Conservation (phyloP, 2,797 vertebrate species). For the Danio albolineatus region DNA sequence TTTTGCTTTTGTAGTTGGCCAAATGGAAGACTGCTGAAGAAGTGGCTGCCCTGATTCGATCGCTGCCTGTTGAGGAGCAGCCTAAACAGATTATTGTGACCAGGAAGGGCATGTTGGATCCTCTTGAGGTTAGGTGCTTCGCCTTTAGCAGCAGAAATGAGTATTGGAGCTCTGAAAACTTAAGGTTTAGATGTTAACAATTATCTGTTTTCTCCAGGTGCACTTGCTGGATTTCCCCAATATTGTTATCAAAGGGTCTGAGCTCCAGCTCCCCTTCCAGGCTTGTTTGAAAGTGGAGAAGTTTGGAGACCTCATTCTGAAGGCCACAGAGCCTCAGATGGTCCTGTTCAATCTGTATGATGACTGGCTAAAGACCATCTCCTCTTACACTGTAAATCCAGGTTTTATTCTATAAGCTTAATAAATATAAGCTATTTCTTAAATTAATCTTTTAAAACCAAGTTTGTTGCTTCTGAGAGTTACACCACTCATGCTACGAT, state of each 20-base stretch:
- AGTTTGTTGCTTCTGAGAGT: not conserved
- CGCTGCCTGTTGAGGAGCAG: conserved; percentile 97
- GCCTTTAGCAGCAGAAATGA: not conserved
- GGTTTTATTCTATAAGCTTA: not conserved
- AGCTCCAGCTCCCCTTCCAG: conserved; percentile 98
- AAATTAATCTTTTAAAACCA: no score
- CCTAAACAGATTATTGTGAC: conserved; percentile 99
- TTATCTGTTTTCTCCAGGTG: conserved; percentile 79
- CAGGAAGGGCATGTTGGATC: conserved; percentile 98
- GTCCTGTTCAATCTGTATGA: conserved; percentile 99
- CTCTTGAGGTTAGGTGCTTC: conserved; percentile 86
- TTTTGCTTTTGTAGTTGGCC: conserved; percentile 84
- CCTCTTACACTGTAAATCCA: conserved; percentile 93
- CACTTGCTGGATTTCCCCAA: conserved; percentile 99
- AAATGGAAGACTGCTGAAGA: conserved; percentile 99
- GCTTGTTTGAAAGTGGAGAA: conserved; percentile 99
- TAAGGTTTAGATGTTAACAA: not conserved
- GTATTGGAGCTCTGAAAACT: not conserved
- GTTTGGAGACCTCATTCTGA: conserved; percentile 98
- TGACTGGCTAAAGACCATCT: conserved; percentile 99
- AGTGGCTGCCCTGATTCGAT: conserved; percentile 98
- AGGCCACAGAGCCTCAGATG: conserved; percentile 99
- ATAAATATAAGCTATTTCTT: no score
- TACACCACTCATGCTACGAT: not conserved
- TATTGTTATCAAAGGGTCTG: conserved; percentile 99